Base-by-base conservation (phyloP, 2,797 vertebrate species). In the Alca torda region DNA sequence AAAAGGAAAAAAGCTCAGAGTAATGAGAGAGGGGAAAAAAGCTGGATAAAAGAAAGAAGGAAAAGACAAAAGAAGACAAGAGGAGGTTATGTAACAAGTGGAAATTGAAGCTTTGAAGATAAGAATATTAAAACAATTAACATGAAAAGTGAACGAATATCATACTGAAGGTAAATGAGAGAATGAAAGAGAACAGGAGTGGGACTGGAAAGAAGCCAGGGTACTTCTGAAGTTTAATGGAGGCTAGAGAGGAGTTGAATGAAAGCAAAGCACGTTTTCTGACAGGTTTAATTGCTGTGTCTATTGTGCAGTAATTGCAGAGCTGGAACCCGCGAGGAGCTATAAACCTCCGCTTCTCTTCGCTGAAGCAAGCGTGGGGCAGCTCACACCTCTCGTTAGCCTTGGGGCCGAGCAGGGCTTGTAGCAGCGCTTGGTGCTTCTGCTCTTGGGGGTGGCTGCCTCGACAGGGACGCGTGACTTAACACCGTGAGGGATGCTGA, bases 121-220 rank as follows among this genome's bases (percentile, higher is more conserved):
- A 78, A 82, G 75, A 95, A 21, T 90, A 74, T 83, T 87, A 74
- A 80, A 93, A 64, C 50, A 94, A 88, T 94, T 90, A 91, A 84
- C 70, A 74, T 4, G 18, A 74, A 56, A 93, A 92, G 45, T 82
- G 72, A 45, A 85, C 3, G 4, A 74, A 46, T 68, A 74, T 13
- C 10, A 0, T 54, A 35, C 19, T 93, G 78, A 72, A 90, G 90
- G 35, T 81, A 69, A 92, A 89, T 80, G 64, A 85, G 48, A 74
- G 48, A 75, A 70, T 72, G 53, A 78, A 94, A 88, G 63, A 87
- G 81, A 75, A 70, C 33, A 76, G 56, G 23, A 91, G 6, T 16
- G 37, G 35, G 56, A 15, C 57, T 88, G 70, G 83, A 80, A 95
- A 37, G 60, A 90, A 86, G 56, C 87, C 83, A 82, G 68, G 67